Percentiles rank a stretch among this genome's conserved stretches.
phyloP scores from a whole-genome alignment of 2,888 invertebrate genomes.

The Ariolimax columbianus region DNA sequence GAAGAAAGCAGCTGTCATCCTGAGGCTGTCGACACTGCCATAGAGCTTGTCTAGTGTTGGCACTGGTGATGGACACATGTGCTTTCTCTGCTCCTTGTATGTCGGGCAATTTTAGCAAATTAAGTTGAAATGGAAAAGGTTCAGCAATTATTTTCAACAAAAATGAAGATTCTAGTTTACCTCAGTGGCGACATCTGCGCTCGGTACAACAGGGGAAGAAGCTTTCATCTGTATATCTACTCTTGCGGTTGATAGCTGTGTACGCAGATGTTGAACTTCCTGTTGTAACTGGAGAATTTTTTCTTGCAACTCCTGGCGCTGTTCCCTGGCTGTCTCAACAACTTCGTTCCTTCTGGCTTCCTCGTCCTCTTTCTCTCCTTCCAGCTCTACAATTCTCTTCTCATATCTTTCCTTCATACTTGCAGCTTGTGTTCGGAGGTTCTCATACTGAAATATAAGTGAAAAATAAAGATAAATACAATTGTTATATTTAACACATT shows the following conservation, averaged over 20 bases:
- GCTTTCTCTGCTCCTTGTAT: too few species aligned
- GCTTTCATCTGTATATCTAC: slow-evolving; percentile 14
- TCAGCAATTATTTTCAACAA: too few species aligned
- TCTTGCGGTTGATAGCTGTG: slow-evolving; percentile 18
- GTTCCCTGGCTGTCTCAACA: slow-evolving; percentile 52
- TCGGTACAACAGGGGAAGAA: neutral
- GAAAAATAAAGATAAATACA: too few species aligned
- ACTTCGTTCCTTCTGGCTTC: slow-evolving; percentile 56
- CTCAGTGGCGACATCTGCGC: slow-evolving; percentile 61
- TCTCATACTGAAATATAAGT: slow-evolving; percentile 69
- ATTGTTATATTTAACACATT: too few species aligned
- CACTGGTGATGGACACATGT: too few species aligned
- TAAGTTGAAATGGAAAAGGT: too few species aligned
- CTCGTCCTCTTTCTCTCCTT: slow-evolving; percentile 63
- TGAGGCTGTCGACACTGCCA: too few species aligned
- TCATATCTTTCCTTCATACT: slow-evolving; percentile 76
- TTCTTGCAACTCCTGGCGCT: slow-evolving; percentile 48
- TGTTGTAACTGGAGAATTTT: slow-evolving; percentile 45
- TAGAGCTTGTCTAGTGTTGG: too few species aligned
- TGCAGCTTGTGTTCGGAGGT: slow-evolving; percentile 69
- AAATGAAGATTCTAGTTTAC: too few species aligned
- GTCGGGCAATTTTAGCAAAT: too few species aligned
- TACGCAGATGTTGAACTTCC: slow-evolving; percentile 44
- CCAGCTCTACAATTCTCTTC: slow-evolving; percentile 70
- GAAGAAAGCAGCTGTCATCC: too few species aligned